A percentile compares a stretch with the other conserved stretches of the same genome.
Evolutionary conservation across 2,797 vertebrate genomes (phyloP).

Genomic region (Microhierax caerulescens): DNA sequence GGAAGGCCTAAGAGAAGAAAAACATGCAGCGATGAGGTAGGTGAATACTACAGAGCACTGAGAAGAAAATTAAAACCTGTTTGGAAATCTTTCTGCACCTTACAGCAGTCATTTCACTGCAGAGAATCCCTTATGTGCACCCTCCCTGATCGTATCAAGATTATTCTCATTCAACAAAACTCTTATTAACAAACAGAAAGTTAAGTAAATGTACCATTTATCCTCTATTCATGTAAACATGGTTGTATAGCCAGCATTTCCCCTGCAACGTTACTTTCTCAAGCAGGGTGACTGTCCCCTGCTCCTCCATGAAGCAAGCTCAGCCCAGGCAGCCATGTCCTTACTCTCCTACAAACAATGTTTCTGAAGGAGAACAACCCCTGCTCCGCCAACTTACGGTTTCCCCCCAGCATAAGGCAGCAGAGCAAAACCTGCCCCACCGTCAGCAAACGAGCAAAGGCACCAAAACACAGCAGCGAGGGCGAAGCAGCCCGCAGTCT

Average conservation of each 20-base stretch:
- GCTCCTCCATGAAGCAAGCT: slow-evolving; percentile 29
- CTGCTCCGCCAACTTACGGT: neutral
- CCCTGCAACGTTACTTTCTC: slow-evolving; percentile 21
- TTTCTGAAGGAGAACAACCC: slow-evolving; percentile 25
- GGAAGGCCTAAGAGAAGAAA: neutral
- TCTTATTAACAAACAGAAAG: neutral
- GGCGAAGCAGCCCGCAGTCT: neutral
- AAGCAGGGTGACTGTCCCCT: neutral
- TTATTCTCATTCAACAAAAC: slow-evolving; percentile 1
- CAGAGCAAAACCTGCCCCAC: neutral
- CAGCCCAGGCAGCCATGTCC: slow-evolving; percentile 66
- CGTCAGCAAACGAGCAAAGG: neutral
- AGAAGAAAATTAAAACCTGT: slow-evolving; percentile 7
- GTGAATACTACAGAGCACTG: neutral
- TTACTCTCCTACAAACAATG: slow-evolving; percentile 22
- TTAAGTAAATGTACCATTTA: neutral
- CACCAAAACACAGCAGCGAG: neutral
- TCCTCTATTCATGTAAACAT: neutral
- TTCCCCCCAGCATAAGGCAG: neutral
- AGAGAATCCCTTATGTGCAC: neutral
- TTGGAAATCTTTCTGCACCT: slow-evolving; percentile 23
- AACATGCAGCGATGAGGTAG: neutral
- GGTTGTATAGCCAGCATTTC: neutral
- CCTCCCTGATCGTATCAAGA: neutral
- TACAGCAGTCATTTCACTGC: slow-evolving; percentile 19